Percentiles rank a stretch among this genome's conserved stretches.
Evolutionary conservation across 2,797 vertebrate species (phyloP).

Genomic region (Coluber constrictor): DNA sequence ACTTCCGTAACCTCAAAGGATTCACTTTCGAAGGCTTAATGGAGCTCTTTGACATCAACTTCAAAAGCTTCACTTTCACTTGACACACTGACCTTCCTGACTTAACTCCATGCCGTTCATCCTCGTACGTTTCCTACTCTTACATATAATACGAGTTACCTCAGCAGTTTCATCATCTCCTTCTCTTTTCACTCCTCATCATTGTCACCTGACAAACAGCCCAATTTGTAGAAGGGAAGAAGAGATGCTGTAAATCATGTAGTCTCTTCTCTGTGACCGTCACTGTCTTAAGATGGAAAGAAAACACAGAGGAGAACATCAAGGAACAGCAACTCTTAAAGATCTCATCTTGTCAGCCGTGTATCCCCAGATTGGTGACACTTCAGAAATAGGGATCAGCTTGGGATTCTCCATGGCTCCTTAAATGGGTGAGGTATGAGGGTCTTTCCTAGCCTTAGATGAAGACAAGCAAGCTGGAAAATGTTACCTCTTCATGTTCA

Average conservation of each 20-base stretch:
- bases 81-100: background rate
- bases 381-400: background rate
- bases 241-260: background rate
- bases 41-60: background rate
- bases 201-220: background rate
- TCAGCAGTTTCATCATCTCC: background rate
- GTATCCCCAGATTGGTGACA: background rate
- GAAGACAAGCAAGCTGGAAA: background rate
- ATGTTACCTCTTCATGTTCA: background rate
- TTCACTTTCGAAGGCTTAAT: background rate
- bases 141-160: background rate
- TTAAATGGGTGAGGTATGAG: background rate
- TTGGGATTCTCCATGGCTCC: background rate
- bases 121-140: background rate
- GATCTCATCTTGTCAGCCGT: background rate
- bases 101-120: background rate
- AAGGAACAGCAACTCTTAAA: background rate
- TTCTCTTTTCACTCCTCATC: background rate
- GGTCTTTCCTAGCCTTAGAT: background rate
- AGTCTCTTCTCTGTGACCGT: background rate
- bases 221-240: background rate
- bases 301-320: background rate
- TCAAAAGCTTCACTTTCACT: background rate
- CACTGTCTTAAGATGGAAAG: background rate
- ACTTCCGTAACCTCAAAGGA: background rate